Percentiles rank a stretch among this genome's conserved stretches.
These are phyloP conservation scores for Tragelaphus scriptus DNA, from an alignment of 2,113 vertebrate genomes.

Conservation along the genomic window DNA sequence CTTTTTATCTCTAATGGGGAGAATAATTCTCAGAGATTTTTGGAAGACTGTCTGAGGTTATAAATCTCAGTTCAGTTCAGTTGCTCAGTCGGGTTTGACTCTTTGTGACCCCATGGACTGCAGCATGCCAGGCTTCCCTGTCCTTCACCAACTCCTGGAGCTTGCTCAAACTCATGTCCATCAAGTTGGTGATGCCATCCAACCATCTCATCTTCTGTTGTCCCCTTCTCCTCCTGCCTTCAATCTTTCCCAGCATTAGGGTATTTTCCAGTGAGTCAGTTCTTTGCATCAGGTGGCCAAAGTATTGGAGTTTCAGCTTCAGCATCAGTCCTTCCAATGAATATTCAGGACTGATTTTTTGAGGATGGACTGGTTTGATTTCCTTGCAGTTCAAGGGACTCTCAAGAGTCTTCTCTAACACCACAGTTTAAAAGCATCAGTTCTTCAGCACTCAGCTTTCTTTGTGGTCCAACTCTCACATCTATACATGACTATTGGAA, in stretches of 20 bases:
- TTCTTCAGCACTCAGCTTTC: background rate
- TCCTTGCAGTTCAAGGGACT: background rate
- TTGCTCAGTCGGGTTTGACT: background rate
- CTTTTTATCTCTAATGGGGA: background rate
- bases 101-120: background rate
- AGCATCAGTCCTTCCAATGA: background rate
- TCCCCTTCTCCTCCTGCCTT: background rate
- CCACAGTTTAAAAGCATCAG: background rate
- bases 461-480: background rate
- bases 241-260: background rate
- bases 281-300: background rate
- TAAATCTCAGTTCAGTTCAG: background rate
- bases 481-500: background rate
- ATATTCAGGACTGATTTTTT: background rate
- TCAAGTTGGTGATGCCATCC: background rate
- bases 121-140: background rate
- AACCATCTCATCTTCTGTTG: background rate
- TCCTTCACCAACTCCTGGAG: fast-evolving
- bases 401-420: background rate
- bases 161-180: background rate
- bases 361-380: background rate
- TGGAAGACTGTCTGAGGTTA: background rate
- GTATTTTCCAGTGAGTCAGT: background rate
- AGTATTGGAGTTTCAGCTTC: background rate
- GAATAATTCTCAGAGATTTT: background rate